Conservation (phyloP, 2,797 vertebrate species). For the Ambastaia sidthimunki region DNA sequence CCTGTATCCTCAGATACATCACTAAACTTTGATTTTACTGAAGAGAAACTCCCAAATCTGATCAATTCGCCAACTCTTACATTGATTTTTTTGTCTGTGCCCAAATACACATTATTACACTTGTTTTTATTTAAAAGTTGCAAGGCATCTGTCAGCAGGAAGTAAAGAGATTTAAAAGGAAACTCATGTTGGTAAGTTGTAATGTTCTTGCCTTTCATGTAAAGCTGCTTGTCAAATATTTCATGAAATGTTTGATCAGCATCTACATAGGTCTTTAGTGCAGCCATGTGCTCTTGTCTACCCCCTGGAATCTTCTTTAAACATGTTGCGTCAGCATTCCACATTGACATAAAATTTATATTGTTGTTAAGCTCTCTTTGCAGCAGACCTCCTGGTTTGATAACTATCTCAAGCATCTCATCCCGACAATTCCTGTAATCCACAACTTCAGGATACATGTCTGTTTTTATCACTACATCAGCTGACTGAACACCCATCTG, state of each 20-base stretch:
- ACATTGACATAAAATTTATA: conserved; percentile 1
- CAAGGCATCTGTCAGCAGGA: conserved; percentile 49
- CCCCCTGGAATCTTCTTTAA: neutral
- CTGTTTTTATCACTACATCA: neutral
- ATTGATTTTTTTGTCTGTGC: neutral
- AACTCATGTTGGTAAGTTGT: conserved; percentile 33
- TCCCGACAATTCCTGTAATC: conserved; percentile 43
- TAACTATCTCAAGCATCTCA: conserved; percentile 51
- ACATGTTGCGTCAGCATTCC: neutral
- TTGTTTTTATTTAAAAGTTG: neutral
- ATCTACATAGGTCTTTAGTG: conserved; percentile 27
- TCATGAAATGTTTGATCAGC: rapidly evolving
- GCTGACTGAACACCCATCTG: neutral
- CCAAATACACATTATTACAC: neutral
- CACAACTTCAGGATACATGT: conserved; percentile 43
- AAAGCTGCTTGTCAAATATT: rapidly evolving
- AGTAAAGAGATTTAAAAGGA: conserved; percentile 56
- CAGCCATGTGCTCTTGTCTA: conserved; percentile 25
- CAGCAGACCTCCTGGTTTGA: conserved; percentile 37
- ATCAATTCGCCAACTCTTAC: neutral
- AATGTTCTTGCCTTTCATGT: neutral
- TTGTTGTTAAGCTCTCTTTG: conserved; percentile 23
- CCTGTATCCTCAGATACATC: rapidly evolving
- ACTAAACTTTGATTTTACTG: rapidly evolving
- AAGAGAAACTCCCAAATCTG: conserved; percentile 40